phyloP scores from a whole-genome alignment of 1,140 invertebrate genomes.

The Drosophila littoralis region DNA sequence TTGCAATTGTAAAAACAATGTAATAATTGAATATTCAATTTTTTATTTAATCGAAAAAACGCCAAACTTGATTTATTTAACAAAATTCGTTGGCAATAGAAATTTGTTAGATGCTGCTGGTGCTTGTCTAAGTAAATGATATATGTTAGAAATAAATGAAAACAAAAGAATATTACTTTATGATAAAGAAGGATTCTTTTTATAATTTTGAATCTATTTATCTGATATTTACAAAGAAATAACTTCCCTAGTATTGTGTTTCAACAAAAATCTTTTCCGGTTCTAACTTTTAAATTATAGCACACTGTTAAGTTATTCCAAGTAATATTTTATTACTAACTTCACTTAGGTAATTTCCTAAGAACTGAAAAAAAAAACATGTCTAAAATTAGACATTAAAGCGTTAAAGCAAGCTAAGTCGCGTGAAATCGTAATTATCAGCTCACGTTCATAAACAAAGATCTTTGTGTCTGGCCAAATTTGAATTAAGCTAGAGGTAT shows the following conservation, averaged over 20 bases:
- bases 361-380: neutral
- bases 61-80: slow-evolving; percentile 8
- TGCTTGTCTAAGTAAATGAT: too few species aligned
- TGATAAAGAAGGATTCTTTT: too few species aligned
- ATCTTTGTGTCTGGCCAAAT: neutral
- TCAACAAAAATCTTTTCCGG: too few species aligned
- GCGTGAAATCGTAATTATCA: neutral
- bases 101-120: too few species aligned
- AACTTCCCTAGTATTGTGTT: too few species aligned
- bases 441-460: neutral
- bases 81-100: neutral
- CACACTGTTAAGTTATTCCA: neutral
- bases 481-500: neutral
- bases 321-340: neutral
- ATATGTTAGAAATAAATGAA: too few species aligned
- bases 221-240: too few species aligned
- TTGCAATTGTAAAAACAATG: slow-evolving; percentile 35
- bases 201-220: too few species aligned
- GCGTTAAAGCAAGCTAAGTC: neutral
- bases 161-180: too few species aligned
- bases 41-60: slow-evolving; percentile 26
- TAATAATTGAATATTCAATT: slow-evolving; percentile 48
- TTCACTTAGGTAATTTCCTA: neutral
- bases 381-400: neutral
- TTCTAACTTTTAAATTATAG: too few species aligned